phyloP scores from a whole-genome alignment of 2,888 invertebrate genomes.

The Brachypalpus laphriformis region DNA sequence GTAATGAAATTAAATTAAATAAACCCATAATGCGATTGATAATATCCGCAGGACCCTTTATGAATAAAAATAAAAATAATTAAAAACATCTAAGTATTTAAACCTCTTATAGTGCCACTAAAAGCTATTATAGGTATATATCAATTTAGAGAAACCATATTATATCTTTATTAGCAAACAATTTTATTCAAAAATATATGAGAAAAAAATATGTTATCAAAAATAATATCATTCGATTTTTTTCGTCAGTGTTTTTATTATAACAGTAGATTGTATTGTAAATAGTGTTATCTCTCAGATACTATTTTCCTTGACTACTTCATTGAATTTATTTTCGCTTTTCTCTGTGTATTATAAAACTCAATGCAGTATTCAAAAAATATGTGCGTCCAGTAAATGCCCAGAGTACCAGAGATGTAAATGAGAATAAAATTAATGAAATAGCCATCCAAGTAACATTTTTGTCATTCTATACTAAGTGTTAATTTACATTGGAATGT shows the following conservation, averaged over 20 bases:
- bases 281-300: slow-evolving; percentile 48
- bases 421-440: slow-evolving; percentile 68
- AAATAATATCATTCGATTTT: slow-evolving; percentile 63
- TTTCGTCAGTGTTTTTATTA: slow-evolving; percentile 35
- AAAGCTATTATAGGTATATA: slow-evolving; percentile 46
- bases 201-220: slow-evolving; percentile 50
- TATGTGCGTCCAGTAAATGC: slow-evolving; percentile 54
- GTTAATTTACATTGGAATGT: slow-evolving; percentile 74
- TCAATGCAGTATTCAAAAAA: slow-evolving; percentile 55
- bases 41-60: slow-evolving; percentile 29
- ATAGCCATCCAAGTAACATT: slow-evolving; percentile 69
- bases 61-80: background rate
- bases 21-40: slow-evolving; percentile 46
- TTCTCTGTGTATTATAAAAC: slow-evolving; percentile 38
- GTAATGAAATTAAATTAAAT: slow-evolving; percentile 11
- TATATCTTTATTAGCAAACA: slow-evolving; percentile 62
- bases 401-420: slow-evolving; percentile 68
- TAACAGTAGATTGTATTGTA: slow-evolving; percentile 34
- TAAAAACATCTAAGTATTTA: slow-evolving; percentile 11
- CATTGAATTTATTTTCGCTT: slow-evolving; percentile 58
- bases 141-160: slow-evolving; percentile 66
- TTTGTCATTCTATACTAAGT: slow-evolving; percentile 58
- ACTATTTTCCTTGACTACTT: slow-evolving; percentile 60
- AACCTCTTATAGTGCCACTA: slow-evolving; percentile 52
- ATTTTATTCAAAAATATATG: slow-evolving; percentile 61